phyloP scores from a whole-genome alignment of 2,797 vertebrate genomes.

The Hyperoplus lanceolatus region DNA sequence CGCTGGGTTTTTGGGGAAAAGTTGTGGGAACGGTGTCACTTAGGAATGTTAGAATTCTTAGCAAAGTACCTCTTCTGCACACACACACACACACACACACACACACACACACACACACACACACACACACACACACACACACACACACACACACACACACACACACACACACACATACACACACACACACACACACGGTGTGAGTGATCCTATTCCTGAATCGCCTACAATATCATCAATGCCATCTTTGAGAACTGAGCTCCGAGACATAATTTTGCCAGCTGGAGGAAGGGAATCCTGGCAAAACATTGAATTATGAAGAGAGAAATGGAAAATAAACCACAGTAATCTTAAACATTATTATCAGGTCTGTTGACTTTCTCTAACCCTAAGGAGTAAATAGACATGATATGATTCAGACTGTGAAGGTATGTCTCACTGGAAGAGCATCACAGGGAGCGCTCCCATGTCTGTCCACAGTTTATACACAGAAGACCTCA shows the following conservation, averaged over 20 bases:
- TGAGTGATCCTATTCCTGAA: slow-evolving; percentile 31
- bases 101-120: not conserved
- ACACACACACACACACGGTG: not conserved
- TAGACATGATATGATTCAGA: slow-evolving; percentile 60
- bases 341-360: slow-evolving; percentile 71
- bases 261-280: slow-evolving; percentile 46
- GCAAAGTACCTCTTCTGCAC: slow-evolving; percentile 37
- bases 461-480: slow-evolving; percentile 48
- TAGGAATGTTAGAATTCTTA: slow-evolving; percentile 59
- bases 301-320: slow-evolving; percentile 53
- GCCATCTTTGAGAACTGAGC: slow-evolving; percentile 47
- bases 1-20: slow-evolving; percentile 43
- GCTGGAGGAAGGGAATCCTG: slow-evolving; percentile 53
- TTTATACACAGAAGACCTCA: slow-evolving; percentile 56
- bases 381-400: slow-evolving; percentile 49
- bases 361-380: slow-evolving; percentile 60
- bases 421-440: slow-evolving; percentile 70
- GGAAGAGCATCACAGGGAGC: slow-evolving; percentile 60
- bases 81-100: slow-evolving; percentile 18
- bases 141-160: slow-evolving; percentile 4
- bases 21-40: slow-evolving; percentile 66
- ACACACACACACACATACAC: slow-evolving; percentile 1
- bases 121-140: slow-evolving; percentile 6
- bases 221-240: slow-evolving; percentile 55
- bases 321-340: slow-evolving; percentile 70